Evolutionary conservation across 2,888 invertebrate genomes (phyloP), one percentile per base, ranked within the genome.

Genomic region (Lasioglossum pauxillum): DNA sequence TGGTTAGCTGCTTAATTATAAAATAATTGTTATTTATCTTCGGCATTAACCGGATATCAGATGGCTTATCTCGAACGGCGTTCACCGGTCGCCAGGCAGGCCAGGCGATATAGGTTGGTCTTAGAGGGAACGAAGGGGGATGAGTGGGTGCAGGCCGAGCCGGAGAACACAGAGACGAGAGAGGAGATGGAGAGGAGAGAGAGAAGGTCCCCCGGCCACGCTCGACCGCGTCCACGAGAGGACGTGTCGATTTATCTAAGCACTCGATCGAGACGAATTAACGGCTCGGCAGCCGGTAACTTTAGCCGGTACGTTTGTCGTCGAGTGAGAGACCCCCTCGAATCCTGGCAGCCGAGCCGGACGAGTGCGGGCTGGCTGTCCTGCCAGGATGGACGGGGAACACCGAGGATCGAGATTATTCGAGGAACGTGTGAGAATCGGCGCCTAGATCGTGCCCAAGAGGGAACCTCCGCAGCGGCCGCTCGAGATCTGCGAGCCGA

Each of bases 11-110:
- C 90, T 93, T 93, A 94, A 94, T 94, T 94, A 93, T 93, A 92
- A 92, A 94, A 94, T 95, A 93, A 94, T 95, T 94, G 93, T 93
- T 94, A 93, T 93, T 93, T 92, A 94, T 93, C 91, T 90, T 89
- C 79, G 84, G 80, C 91, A 93, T 91, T 93, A 89, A 90, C 83
- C 85, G 88, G 88, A 90, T 89, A 90, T 92, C 91, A 87, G 88
- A 87, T 91, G 86, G 90, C 90, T 90, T 89, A 89, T 91, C 88
- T 83, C 23, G 76, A 72, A 84, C 90, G 74, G 82, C 88, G 89
- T 83, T 81, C 87, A 73, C 71, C 82, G 80, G 49, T 78, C 79
- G 84, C 75, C 80, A 53, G 53, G 53, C 53, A 53, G 57, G 49
- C 73, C 75, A 41, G 72, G 41, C 41, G 19, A 69, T 75, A 80